Evolutionary conservation across 2,888 invertebrate genomes (phyloP).

Genomic region (Amblyjoppa proteus): DNA sequence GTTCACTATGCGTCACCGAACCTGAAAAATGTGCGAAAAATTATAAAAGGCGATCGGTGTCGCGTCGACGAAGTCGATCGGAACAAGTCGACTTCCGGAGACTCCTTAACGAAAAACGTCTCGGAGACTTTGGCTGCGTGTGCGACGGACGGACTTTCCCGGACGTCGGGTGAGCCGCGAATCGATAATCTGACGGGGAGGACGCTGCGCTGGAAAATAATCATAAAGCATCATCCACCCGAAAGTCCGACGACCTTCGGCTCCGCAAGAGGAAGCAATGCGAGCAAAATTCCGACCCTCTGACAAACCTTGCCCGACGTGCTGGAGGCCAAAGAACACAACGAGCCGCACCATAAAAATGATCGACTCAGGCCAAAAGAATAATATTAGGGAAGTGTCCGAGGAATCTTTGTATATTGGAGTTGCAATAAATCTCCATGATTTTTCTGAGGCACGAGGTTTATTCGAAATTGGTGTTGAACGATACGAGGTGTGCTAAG

Average conservation of each 20-base stretch:
- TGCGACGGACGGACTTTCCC: background rate
- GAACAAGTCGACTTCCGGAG: background rate
- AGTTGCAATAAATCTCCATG: background rate
- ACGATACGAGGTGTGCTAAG: background rate
- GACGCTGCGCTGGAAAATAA: constrained; percentile 68
- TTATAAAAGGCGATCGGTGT: background rate
- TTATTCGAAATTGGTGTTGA: constrained; percentile 4
- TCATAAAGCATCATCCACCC: constrained; percentile 67
- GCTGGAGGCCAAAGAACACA: constrained; percentile 17
- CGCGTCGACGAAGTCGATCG: background rate
- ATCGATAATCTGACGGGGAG: constrained; percentile 50
- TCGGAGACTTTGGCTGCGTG: constrained; percentile 8
- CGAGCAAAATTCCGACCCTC: constrained; percentile 12
- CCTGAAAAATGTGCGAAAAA: constrained; percentile 23
- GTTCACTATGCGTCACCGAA: constrained; percentile 47
- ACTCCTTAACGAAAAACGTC: background rate
- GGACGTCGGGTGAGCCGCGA: background rate
- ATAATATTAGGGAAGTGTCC: background rate
- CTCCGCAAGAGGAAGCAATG: background rate
- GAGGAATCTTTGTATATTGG: background rate
- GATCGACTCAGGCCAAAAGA: background rate
- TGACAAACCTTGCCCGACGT: constrained; percentile 24
- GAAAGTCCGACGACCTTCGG: background rate
- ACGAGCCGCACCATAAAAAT: constrained; percentile 23
- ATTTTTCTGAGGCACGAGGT: background rate